Percentiles rank a stretch among this genome's conserved stretches.
Conservation (phyloP, 2,113 vertebrate genomes). For the Takifugu bimaculatus region DNA sequence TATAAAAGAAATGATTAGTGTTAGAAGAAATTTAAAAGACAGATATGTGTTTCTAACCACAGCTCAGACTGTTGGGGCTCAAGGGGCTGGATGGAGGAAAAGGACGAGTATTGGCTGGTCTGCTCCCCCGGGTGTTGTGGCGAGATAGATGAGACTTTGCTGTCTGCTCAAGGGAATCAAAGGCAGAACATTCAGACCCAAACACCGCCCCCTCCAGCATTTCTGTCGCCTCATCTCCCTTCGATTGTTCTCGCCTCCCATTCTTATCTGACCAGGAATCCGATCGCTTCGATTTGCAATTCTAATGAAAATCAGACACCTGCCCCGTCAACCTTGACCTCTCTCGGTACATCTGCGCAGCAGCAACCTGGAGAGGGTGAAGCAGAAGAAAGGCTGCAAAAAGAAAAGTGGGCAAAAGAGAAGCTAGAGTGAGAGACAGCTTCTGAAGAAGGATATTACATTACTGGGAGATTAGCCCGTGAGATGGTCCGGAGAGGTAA, state of each 20-base stretch:
- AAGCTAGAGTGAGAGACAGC: conserved; percentile 51
- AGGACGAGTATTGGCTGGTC: conserved; percentile 21
- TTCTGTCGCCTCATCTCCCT: conserved; percentile 14
- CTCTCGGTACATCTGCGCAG: conserved; percentile 71
- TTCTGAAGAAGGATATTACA: conserved; percentile 68
- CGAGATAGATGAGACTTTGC: conserved; percentile 42
- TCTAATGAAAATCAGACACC: conserved; percentile 95
- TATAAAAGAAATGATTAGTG: too few relatives aligned
- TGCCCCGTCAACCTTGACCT: conserved; percentile 78
- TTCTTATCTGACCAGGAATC: conserved; percentile 85
- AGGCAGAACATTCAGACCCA: conserved; percentile 44
- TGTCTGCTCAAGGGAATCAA: conserved; percentile 40
- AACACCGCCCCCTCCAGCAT: conserved; percentile 26
- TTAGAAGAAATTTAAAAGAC: too few relatives aligned
- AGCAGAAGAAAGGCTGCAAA: conserved; percentile 32
- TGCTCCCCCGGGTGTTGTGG: conserved; percentile 35
- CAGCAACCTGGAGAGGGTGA: conserved; percentile 52
- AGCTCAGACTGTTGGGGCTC: conserved; percentile 9
- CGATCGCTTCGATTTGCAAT: conserved; percentile 81
- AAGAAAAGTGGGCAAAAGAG: conserved; percentile 41
- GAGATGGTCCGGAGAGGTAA: conserved; percentile 65
- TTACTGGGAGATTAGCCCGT: conserved; percentile 80
- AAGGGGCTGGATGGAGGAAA: conserved; percentile 5
- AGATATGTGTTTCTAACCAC: neutral
- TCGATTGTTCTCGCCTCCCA: conserved; percentile 47